Evolutionary conservation across 2,113 vertebrate genomes (phyloP).

Genomic region (Australoheros scitulus): DNA sequence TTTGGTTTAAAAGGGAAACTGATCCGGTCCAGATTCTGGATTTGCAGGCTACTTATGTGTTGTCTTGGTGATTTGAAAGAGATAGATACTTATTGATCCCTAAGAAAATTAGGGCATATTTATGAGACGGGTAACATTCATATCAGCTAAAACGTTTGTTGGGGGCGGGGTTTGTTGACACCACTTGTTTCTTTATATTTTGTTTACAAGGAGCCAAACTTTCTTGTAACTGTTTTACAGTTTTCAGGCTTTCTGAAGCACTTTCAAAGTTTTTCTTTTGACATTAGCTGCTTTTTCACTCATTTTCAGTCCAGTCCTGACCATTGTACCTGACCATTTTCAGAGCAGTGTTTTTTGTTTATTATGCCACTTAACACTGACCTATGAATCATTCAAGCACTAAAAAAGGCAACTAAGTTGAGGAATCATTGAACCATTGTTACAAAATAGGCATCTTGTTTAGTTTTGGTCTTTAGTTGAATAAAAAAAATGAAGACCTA

Average conservation of each 20-base stretch:
- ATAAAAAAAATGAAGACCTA: neutral
- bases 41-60: too few relatives aligned
- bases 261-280: neutral
- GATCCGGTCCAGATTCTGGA: too few relatives aligned
- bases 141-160: too few relatives aligned
- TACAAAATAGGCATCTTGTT: neutral
- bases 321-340: neutral
- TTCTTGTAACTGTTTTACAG: neutral
- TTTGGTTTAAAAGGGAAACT: too few relatives aligned
- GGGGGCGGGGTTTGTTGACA: too few relatives aligned
- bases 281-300: neutral
- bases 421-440: neutral
- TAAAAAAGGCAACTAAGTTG: neutral
- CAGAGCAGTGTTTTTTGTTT: neutral
- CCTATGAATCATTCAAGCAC: neutral
- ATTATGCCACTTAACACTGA: neutral
- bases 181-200: neutral
- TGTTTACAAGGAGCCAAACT: neutral
- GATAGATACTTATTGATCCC: too few relatives aligned
- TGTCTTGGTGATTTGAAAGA: too few relatives aligned
- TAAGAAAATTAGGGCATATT: too few relatives aligned
- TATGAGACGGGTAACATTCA: too few relatives aligned
- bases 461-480: too few relatives aligned
- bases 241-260: neutral
- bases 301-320: neutral